Base-by-base conservation (phyloP, 2,113 vertebrate genomes). In the Perccottus glenii region DNA sequence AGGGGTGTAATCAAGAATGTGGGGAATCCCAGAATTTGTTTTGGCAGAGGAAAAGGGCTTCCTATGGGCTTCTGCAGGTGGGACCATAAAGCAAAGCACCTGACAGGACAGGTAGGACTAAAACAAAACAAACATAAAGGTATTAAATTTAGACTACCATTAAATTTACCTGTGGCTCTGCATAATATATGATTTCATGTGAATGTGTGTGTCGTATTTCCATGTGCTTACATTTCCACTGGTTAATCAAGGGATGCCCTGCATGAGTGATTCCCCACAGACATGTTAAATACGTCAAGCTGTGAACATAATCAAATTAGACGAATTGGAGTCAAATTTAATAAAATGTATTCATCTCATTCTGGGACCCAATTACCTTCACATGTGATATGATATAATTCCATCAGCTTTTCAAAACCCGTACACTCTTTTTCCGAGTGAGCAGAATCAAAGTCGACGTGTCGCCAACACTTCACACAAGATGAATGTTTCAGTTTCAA, bases 1-100 rank as follows among this genome's bases (percentile, higher is more conserved):
- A 72, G 51, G 55, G 70, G 65, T 35, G 38, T 15, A 3, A 65
- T 48, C 40, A 63, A 79, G 77, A 91, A 89, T 90, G 73, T 70
- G 85, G 87, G 87, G 65, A 89, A 91, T 85, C 83, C 85, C 87
- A 64, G 40, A 58, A 58, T 67, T 81, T 73, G 62, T 82, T 75
- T 73, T 44, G 59, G 38, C 59, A 46, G 63, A 27, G 47, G 35
- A 59, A 9, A 33, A 64, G 49, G 61, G 12, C 48, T 9, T 73
- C 51, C 70, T n/a, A 8, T 46, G 63, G 75, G 60, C 67, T 60
- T 74, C 61, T 42, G 51, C 64, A 84, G 70, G 77, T 76, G 68
- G 27, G 27, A 47, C 8, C 63, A 15, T 55, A 44, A 73, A 73
- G 57, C 43, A 19, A 8, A 40, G 68, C 68, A 75, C 58, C 80